Conservation (phyloP, 2,113 vertebrate genomes). For the Microtus richardsoni region DNA sequence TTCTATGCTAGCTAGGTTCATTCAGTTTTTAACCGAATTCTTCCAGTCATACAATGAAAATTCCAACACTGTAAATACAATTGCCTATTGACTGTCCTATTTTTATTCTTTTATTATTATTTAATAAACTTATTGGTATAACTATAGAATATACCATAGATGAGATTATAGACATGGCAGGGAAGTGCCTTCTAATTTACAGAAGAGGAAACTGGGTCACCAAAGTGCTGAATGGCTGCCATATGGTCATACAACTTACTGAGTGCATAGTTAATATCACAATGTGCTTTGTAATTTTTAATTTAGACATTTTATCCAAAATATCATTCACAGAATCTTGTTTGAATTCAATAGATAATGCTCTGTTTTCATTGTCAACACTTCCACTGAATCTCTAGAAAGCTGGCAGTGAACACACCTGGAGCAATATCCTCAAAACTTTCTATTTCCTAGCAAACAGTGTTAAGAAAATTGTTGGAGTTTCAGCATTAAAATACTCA, state of each 20-base stretch:
- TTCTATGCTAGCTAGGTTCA: slow-evolving; percentile 44
- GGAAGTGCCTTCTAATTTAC: neutral
- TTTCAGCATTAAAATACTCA: neutral
- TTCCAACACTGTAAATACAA: slow-evolving; percentile 31
- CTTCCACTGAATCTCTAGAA: slow-evolving; percentile 39
- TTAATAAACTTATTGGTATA: slow-evolving; percentile 36
- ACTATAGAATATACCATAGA: neutral
- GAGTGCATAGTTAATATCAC: slow-evolving; percentile 1
- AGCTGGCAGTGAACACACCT: neutral
- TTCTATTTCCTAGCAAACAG: slow-evolving; percentile 5
- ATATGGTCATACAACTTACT: neutral
- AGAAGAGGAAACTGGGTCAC: slow-evolving; percentile 11
- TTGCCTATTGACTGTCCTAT: slow-evolving; percentile 5
- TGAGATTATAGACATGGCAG: slow-evolving; percentile 8
- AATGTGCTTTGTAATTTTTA: neutral
- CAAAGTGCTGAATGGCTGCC: neutral
- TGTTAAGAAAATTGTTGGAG: slow-evolving; percentile 26
- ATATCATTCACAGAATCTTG: neutral
- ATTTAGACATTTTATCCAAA: slow-evolving; percentile 27
- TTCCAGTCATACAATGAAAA: slow-evolving; percentile 13
- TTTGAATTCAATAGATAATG: slow-evolving; percentile 16
- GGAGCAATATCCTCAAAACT: neutral
- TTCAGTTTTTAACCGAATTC: slow-evolving; percentile 64
- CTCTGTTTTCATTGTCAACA: slow-evolving; percentile 10
- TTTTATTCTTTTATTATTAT: slow-evolving; percentile 62